Conservation (phyloP, 2,113 vertebrate species). For the Myocastor coypus region DNA sequence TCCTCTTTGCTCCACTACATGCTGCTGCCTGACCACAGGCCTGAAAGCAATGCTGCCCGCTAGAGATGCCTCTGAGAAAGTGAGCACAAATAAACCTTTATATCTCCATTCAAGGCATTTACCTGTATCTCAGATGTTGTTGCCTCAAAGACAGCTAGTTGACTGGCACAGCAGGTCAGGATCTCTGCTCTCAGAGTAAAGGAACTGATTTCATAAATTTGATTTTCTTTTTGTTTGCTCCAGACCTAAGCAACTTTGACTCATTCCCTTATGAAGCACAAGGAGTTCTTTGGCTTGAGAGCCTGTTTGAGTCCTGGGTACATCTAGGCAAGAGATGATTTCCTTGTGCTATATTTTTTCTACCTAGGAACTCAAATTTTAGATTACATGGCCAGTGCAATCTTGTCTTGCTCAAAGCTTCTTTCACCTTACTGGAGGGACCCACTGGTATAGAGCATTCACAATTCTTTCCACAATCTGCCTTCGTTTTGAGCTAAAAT, state of each 20-base stretch:
- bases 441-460: background rate
- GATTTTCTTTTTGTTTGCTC: slow-evolving; percentile 40
- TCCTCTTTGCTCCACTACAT: background rate
- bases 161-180: background rate
- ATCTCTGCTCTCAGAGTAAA: background rate
- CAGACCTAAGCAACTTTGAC: background rate
- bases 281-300: background rate
- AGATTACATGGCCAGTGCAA: background rate
- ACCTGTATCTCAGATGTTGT: background rate
- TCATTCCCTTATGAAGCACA: background rate
- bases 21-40: background rate
- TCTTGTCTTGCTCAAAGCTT: background rate
- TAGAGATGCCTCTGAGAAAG: background rate
- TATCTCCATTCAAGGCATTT: background rate
- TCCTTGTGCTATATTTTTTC: background rate
- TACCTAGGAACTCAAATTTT: background rate
- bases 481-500: slow-evolving; percentile 2
- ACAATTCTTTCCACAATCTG: background rate
- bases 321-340: background rate
- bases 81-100: background rate
- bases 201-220: slow-evolving; percentile 5
- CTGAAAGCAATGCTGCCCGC: no score
- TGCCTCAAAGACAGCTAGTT: background rate
- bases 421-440: background rate
- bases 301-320: fast-evolving